Conservation (phyloP, 2,888 invertebrate species). For the Iselma pallidipennis region DNA sequence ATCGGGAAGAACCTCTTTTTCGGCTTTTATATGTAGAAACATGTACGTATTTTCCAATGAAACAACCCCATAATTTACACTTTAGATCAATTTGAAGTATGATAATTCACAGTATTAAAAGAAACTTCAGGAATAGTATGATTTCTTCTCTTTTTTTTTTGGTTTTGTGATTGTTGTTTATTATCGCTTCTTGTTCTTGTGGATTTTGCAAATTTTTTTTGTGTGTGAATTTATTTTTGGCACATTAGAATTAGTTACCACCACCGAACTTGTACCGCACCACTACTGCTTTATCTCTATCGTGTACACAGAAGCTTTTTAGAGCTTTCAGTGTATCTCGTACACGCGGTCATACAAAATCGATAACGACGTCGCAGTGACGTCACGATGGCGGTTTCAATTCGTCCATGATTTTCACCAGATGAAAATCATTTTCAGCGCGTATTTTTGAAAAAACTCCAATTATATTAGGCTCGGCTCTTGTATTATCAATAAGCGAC, state of each 20-base stretch:
- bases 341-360: slow-evolving; percentile 52
- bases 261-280: slow-evolving; percentile 31
- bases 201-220: no score
- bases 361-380: slow-evolving; percentile 57
- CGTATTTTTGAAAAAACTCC: neutral
- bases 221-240: slow-evolving; percentile 6
- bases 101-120: neutral
- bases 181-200: no score
- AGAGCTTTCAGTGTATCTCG: slow-evolving; percentile 43
- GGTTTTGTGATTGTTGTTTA: neutral
- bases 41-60: slow-evolving; percentile 22
- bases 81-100: neutral
- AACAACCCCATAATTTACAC: slow-evolving; percentile 21
- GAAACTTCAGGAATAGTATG: slow-evolving; percentile 6
- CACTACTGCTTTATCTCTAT: neutral
- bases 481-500: no score
- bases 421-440: neutral
- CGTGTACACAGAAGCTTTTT: slow-evolving; percentile 32
- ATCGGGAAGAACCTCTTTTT: neutral
- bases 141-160: neutral
- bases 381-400: slow-evolving; percentile 44
- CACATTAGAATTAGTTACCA: slow-evolving; percentile 31
- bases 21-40: slow-evolving; percentile 24
- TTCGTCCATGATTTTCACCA: slow-evolving; percentile 3
- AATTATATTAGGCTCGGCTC: neutral